Evolutionary conservation across 2,888 invertebrate species (phyloP).

Genomic region (Luffia ferchaultella): DNA sequence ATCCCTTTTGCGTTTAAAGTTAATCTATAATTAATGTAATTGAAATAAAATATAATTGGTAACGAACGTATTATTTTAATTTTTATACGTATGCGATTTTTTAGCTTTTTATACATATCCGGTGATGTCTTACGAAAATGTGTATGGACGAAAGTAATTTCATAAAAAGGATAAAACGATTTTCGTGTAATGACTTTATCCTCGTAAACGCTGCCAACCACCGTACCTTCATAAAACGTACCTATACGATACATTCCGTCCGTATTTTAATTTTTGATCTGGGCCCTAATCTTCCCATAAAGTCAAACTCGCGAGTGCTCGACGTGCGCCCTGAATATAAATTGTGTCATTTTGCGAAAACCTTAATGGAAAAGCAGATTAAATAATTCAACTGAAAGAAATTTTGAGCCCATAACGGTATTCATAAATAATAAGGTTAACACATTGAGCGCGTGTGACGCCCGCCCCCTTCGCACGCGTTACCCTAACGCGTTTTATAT

Average conservation of each 20-base stretch:
- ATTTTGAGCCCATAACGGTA: conserved; percentile 55
- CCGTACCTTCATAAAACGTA: conserved; percentile 8
- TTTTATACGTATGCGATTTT: no score
- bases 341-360: conserved; percentile 56
- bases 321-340: conserved; percentile 49
- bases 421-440: conserved; percentile 57
- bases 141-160: conserved; percentile 32
- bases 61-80: no score
- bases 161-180: conserved; percentile 43
- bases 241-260: conserved; percentile 10
- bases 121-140: conserved; percentile 15
- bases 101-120: no score
- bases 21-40: no score
- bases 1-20: no score
- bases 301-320: conserved; percentile 40
- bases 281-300: conserved; percentile 47
- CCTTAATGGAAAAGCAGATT: conserved; percentile 63
- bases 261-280: conserved; percentile 39
- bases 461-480: conserved; percentile 11
- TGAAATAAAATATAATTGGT: no score
- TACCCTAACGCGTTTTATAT: conserved; percentile 5
- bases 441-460: conserved; percentile 32
- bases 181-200: conserved; percentile 34
- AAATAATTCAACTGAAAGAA: conserved; percentile 60
- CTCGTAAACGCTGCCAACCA: conserved; percentile 24